Evolutionary conservation across 2,113 vertebrate genomes (phyloP), one percentile per base, ranked within the genome.

Genomic region (Brienomyrus brachyistius): DNA sequence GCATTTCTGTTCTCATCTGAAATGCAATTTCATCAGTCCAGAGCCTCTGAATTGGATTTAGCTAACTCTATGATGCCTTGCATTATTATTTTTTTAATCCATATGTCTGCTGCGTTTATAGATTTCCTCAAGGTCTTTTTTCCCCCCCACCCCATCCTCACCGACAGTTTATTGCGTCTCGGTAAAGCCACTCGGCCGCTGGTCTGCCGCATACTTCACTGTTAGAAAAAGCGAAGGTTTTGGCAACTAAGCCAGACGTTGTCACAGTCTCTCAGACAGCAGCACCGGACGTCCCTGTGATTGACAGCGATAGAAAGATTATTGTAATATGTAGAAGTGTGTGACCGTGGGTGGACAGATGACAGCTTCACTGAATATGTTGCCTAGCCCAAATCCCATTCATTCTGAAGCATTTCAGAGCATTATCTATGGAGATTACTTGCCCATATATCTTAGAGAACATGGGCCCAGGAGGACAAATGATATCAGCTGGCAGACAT

Each of bases 401-500:
- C 11, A 90, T 93, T 91, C 91, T 91, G 93, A 94, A 70, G 90
- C 91, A 91, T 90, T 89, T 91, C 88, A 23, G 90, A 91, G 93
- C 90, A 95, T 95, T 94, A 95, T 95, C 94, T 92, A 91, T 91
- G 62, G 91, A 94, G 94, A 95, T 96, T 95, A 95, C 89, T 80
- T 50, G 92, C 89, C 91, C 91, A 90, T 92, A 92, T 92, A 93
- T 91, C 91, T 93, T 86, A 92, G 90, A 92, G 91, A 89, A 92
- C 93, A 87, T 93, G 89, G 91, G 23, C 89, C 93, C 93, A 92
- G 92, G 94, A 94, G 89, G 91, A 95, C 93, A 95, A 95, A 96
- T 95, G 94, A 93, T 95, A 96, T 95, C 94, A 95, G 93, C 93
- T 89, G 92, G 93, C 92, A 92, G 92, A 94, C 94, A 95, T 95